Base-by-base conservation (phyloP, 1,140 invertebrate species). In the Drosophila sulfurigaster region DNA sequence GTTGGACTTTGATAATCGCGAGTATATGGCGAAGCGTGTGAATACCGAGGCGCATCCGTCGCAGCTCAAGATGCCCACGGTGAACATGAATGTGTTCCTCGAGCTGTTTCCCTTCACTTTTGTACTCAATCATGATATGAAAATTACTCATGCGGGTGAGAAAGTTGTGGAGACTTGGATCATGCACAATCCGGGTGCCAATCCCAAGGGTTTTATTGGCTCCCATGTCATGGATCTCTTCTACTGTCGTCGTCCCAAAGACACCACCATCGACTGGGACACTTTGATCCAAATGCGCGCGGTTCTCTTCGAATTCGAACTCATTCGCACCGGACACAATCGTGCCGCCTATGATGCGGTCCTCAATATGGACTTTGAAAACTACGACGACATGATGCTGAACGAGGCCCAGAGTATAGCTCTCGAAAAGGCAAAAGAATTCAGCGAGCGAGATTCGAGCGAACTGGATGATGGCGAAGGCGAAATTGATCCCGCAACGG, bases 1-100 rank as follows among this genome's bases (percentile, higher is more conserved):
- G 3, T 93, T 97, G 45, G 95, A 97, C 83, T 97, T 97, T 81
- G 96, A 97, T 75, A 97, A 97, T 89, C 94, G 94, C 7, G 95
- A 96, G 83, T 97, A 96, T 90, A 94, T 95, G 76, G 91, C 93
- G 1, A 91, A 92, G 79, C 91, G 89, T 49, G 90, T 92, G 38
- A 93, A 92, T 88, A 94, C 94, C 62, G 92, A 91, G 72, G 88
- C 91, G 2, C 94, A 93, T 71, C 93, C 93, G 0, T 93, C 93
- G 2, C 93, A 93, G 62, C 92, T 94, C 16, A 89, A 92, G 41
- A 92, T 97, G 41, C 92, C 95, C 1, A 90, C 95, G 0, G 94
- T 97, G 1, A 95, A 96, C 1, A 94, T 95, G 48, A 94, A 94
- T 28, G 92, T 97, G 15, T 94, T 97, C 2, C 93, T 97, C 3